Percentiles rank a stretch among this genome's conserved stretches.
phyloP scores from a whole-genome alignment of 2,113 vertebrate genomes.

The Machaerirhynchus nigripectus region DNA sequence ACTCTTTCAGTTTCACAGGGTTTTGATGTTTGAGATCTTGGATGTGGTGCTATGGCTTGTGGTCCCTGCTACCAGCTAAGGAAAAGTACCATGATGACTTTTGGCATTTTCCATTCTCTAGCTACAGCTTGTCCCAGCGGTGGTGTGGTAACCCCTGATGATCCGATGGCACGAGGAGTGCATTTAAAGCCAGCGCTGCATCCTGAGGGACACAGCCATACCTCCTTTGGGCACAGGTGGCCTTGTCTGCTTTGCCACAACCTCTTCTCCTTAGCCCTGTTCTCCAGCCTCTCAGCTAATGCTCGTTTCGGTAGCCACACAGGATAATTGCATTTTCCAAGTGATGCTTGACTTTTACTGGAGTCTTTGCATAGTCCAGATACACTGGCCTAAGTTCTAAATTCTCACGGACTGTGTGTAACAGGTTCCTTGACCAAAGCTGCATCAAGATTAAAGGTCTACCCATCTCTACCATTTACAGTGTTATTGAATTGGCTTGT shows the following conservation, averaged over 20 bases:
- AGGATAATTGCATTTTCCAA: background rate
- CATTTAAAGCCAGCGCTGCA: background rate
- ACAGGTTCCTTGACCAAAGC: background rate
- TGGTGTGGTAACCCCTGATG: background rate
- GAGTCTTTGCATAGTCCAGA: background rate
- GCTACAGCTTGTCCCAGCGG: background rate
- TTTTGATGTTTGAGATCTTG: background rate
- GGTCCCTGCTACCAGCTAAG: background rate
- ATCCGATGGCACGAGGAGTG: accelerated
- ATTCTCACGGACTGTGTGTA: background rate
- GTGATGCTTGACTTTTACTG: background rate
- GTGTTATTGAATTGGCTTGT: accelerated
- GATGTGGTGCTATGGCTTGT: background rate
- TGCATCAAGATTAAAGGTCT: background rate
- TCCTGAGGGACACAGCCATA: background rate
- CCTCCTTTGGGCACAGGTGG: background rate
- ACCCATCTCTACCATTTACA: background rate
- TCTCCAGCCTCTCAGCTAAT: background rate
- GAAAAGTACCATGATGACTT: background rate
- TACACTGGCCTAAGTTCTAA: background rate
- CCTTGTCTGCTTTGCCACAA: background rate
- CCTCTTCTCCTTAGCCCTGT: background rate
- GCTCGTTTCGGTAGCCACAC: accelerated
- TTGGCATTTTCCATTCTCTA: background rate
- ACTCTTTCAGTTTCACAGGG: background rate